These are phyloP conservation scores for Silurus glanis DNA, from an alignment of 2,113 vertebrate genomes.

Conservation along the genomic window DNA sequence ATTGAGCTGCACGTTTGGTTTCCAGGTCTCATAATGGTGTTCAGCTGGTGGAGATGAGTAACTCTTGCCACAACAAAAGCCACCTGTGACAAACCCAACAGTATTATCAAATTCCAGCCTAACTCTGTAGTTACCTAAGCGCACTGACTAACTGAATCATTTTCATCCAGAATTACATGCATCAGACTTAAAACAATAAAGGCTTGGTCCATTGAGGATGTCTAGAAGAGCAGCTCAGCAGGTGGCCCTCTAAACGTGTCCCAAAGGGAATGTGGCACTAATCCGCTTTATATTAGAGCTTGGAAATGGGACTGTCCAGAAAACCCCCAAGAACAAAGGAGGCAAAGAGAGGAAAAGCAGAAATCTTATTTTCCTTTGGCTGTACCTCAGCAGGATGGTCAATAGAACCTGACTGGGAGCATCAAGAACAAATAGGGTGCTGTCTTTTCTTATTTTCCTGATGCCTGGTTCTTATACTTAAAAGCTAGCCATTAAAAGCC, in stretches of 20 bases:
- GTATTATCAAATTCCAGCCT: conserved; percentile 1
- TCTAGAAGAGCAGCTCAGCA: conserved; percentile 47
- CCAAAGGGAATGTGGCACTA: conserved; percentile 65
- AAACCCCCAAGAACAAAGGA: conserved; percentile 66
- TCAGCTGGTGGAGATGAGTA: conserved; percentile 46
- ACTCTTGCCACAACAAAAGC: conserved; percentile 31
- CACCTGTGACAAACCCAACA: conserved; percentile 25
- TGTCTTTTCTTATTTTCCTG: conserved; percentile 13
- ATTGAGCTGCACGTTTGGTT: conserved; percentile 25
- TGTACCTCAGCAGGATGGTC: conserved; percentile 6
- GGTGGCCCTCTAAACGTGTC: conserved; percentile 59
- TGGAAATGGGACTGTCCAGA: conserved; percentile 66
- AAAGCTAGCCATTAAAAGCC: not conserved
- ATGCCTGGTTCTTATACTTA: not conserved
- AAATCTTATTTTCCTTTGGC: conserved; percentile 25
- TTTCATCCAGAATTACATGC: not conserved
- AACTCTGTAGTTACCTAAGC: conserved; percentile 3
- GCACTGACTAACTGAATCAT: not conserved
- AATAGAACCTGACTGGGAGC: conserved; percentile 25
- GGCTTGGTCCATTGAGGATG: conserved; percentile 35
- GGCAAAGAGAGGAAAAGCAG: conserved; percentile 57
- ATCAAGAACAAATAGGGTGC: conserved; percentile 19
- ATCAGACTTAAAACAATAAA: conserved; percentile 38
- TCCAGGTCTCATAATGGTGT: conserved; percentile 25
- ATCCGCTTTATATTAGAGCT: conserved; percentile 68